Evolutionary conservation across 2,888 invertebrate species (phyloP).

Genomic region (Hypsopygia costalis): DNA sequence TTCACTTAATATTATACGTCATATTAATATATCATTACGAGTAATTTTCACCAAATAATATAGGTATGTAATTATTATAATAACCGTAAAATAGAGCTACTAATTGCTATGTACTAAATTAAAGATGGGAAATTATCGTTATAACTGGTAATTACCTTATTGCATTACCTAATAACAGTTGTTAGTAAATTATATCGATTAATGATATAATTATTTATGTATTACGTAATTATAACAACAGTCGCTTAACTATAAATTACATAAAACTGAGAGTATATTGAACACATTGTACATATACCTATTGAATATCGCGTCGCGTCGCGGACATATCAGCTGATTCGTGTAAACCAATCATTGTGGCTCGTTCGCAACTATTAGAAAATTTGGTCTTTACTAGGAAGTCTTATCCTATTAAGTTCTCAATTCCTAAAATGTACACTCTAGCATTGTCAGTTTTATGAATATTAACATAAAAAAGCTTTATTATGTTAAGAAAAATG

Average conservation of each 20-base stretch:
- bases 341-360: conserved; percentile 58
- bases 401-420: background rate
- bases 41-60: too few relatives aligned
- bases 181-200: too few relatives aligned
- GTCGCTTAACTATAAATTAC: too few relatives aligned
- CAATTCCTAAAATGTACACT: background rate
- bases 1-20: too few relatives aligned
- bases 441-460: conserved; percentile 25
- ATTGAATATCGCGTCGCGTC: conserved; percentile 25
- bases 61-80: background rate
- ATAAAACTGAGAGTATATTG: too few relatives aligned
- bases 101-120: background rate
- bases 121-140: too few relatives aligned
- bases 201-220: too few relatives aligned
- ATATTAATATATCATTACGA: too few relatives aligned
- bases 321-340: conserved; percentile 61
- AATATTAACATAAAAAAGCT: conserved; percentile 41
- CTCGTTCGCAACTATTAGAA: conserved; percentile 22
- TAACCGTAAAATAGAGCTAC: too few relatives aligned
- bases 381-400: background rate
- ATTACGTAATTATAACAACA: too few relatives aligned
- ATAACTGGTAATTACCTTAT: too few relatives aligned
- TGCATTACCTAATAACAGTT: too few relatives aligned
- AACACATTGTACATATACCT: conserved; percentile 3
- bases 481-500: conserved; percentile 73